phyloP scores from a whole-genome alignment of 2,113 vertebrate species.

The Gobio gobio region DNA sequence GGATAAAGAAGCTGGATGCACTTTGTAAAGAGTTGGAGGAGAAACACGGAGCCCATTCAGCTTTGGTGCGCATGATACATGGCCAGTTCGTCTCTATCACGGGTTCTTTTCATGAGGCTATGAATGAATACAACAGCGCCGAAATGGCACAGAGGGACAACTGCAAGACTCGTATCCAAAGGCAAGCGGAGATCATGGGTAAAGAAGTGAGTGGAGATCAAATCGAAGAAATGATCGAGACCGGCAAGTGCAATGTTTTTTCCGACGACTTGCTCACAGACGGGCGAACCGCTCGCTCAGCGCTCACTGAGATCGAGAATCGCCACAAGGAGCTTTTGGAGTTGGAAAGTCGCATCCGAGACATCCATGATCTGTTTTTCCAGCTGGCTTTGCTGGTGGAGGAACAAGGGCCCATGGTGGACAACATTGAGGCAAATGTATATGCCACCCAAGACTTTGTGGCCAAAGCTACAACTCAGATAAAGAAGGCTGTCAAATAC shows the following conservation, averaged over 20 bases:
- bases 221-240: slow-evolving; percentile 96
- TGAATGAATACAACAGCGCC: slow-evolving; percentile 88
- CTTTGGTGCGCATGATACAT: slow-evolving; percentile 82
- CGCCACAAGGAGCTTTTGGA: slow-evolving; percentile 91
- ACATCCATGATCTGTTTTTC: slow-evolving; percentile 91
- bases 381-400: slow-evolving; percentile 92
- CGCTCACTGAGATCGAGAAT: slow-evolving; percentile 90
- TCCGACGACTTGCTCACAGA: slow-evolving; percentile 89
- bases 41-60: slow-evolving; percentile 76
- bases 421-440: slow-evolving; percentile 89
- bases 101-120: slow-evolving; percentile 82
- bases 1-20: slow-evolving; percentile 80
- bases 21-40: slow-evolving; percentile 77
- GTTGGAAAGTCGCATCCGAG: slow-evolving; percentile 88
- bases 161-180: slow-evolving; percentile 94
- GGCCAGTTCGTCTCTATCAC: slow-evolving; percentile 84
- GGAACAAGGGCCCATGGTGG: slow-evolving; percentile 85
- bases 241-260: slow-evolving; percentile 94
- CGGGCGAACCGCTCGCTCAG: slow-evolving; percentile 82
- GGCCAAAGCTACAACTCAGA: slow-evolving; percentile 76
- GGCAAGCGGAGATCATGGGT: slow-evolving; percentile 97
- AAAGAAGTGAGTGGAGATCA: slow-evolving; percentile 87
- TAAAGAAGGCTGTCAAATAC: slow-evolving; percentile 85
- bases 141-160: slow-evolving; percentile 92
- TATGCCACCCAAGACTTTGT: slow-evolving; percentile 83